These are phyloP conservation scores for Drosophila mimetica DNA, from an alignment of 2,888 invertebrate genomes.

Conservation along the genomic window DNA sequence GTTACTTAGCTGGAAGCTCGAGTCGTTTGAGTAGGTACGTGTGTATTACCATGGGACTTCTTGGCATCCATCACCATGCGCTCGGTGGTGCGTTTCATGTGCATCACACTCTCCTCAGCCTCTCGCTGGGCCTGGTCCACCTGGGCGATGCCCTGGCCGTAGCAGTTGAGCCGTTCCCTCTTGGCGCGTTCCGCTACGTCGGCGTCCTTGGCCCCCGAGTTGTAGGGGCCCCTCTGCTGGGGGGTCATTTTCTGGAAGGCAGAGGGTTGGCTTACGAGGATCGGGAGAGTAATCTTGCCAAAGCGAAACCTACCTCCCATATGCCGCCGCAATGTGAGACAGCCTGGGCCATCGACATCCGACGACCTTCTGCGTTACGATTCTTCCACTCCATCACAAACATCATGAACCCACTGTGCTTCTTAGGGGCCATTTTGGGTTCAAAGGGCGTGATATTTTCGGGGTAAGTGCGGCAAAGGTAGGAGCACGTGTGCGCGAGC, in stretches of 20 bases:
- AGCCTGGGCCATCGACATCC: conserved; percentile 55
- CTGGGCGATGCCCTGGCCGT: conserved; percentile 64
- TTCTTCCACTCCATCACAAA: conserved; percentile 78
- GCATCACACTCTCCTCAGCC: conserved; percentile 45
- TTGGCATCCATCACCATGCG: conserved; percentile 63
- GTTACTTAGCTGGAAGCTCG: not conserved
- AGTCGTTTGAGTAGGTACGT: not conserved
- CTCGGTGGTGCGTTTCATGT: conserved; percentile 78
- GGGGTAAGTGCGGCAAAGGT: not conserved
- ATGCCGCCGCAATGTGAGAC: conserved; percentile 65
- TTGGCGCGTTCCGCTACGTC: conserved; percentile 11
- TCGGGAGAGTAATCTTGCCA: not conserved
- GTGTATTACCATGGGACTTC: conserved; percentile 60
- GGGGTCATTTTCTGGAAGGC: conserved; percentile 68
- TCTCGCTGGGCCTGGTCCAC: conserved; percentile 65
- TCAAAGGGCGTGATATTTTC: not conserved
- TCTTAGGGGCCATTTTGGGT: conserved; percentile 75
- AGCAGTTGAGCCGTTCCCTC: conserved; percentile 66
- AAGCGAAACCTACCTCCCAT: conserved; percentile 70
- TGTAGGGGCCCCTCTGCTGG: conserved; percentile 73
- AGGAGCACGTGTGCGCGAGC: conserved; percentile 4
- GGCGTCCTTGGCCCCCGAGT: conserved; percentile 63
- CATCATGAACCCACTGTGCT: conserved; percentile 72
- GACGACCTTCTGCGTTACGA: conserved; percentile 44
- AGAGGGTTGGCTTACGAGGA: not conserved